Evolutionary conservation across 1,140 invertebrate species (phyloP).

Genomic region (Microplitis demolitor): DNA sequence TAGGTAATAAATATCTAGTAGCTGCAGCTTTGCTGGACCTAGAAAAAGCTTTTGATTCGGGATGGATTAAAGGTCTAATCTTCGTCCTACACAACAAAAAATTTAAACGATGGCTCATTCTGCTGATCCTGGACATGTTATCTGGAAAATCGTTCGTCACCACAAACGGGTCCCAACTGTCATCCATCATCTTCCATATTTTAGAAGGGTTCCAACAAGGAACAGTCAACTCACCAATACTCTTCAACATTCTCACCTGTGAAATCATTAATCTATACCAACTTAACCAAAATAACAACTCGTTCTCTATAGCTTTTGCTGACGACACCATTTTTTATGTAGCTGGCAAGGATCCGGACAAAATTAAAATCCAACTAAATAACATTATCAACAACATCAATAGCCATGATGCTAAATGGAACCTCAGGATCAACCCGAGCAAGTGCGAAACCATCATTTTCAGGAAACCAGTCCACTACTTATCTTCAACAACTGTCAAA

Average conservation of each 20-base stretch:
- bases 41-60: slow-evolving; percentile 27
- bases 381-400: too few species aligned
- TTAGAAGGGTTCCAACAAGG: slow-evolving; percentile 33
- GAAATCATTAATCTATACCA: not conserved
- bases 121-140: slow-evolving; percentile 16
- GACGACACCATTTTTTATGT: too few species aligned
- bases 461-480: too few species aligned
- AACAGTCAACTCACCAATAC: slow-evolving; percentile 26
- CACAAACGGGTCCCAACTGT: not conserved
- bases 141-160: slow-evolving; percentile 3
- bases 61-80: slow-evolving; percentile 28
- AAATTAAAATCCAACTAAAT: not conserved
- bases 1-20: not conserved
- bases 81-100: slow-evolving; percentile 25
- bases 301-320: too few species aligned
- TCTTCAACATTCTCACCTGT: slow-evolving; percentile 30
- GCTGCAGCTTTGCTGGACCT: not conserved
- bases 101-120: slow-evolving; percentile 16
- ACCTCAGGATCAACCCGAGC: slow-evolving; percentile 13
- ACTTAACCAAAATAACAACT: too few species aligned
- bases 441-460: slow-evolving; percentile 32
- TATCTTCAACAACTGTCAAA: not conserved
- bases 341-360: too few species aligned
- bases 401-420: too few species aligned
- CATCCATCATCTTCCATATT: slow-evolving; percentile 2